Base-by-base conservation (phyloP, 2,888 invertebrate genomes). In the Leptura quadrifasciata region DNA sequence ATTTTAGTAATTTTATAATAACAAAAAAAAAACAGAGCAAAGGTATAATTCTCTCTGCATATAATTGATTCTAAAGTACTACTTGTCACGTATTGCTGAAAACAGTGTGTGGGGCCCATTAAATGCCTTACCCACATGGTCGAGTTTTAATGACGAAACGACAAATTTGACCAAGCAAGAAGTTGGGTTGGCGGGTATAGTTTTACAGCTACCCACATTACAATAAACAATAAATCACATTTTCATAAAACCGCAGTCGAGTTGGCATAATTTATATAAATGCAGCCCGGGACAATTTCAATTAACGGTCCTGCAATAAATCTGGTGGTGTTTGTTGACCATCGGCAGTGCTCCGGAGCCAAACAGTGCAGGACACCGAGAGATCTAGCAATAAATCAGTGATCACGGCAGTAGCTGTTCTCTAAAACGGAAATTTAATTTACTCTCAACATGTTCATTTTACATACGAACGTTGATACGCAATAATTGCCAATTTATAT, bases 341-440 rank as follows among this genome's bases (percentile, higher is more conserved):
- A 64, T 70, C 64, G 64, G 21, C 27, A 10, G 10, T 61, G 12
- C 31, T 77, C 77, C 80, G 76, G 76, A 79, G 82, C 83, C 81
- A 78, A 81, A 80, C 80, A 65, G 82, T 77, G 80, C 81, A 80
- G 81, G 81, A 82, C 77, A 61, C 31, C 63, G 54, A 73, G 61
- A 58, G 69, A 21, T 52, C 52, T 31, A 79, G 75, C 77, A 81
- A 85, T 85, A 86, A 86, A 86, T 85, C 85, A 85, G 83, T 76
- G 84, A 79, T 84, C 83, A 80, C 82, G 81, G 83, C 84, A 82
- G 86, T 71, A 71, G 71, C 60, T 20, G 82, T 83, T 80, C 83
- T 83, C 75, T 81, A 84, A 84, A 86, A 85, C 86, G 86, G 86
- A 86, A 86, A 86, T 86, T 86, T 86, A 86, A 85, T 85, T 85